These are phyloP conservation scores for Crax fasciolata DNA, from an alignment of 2,797 vertebrate species.

Conservation along the genomic window DNA sequence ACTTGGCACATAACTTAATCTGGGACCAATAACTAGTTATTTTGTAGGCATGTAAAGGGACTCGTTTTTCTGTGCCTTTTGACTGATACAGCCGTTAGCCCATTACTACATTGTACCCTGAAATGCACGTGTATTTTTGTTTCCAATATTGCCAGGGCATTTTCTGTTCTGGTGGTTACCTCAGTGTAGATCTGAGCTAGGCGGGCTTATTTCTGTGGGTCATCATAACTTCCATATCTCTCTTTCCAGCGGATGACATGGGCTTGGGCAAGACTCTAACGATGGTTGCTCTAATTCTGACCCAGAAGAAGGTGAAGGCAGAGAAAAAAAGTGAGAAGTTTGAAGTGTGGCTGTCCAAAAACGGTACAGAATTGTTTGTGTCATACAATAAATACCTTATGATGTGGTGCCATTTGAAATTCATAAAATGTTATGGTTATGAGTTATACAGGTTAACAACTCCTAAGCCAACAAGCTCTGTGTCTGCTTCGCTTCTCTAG, in stretches of 20 bases:
- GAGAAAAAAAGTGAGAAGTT: constrained; percentile 75
- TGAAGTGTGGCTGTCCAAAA: constrained; percentile 88
- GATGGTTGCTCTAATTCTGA: constrained; percentile 92
- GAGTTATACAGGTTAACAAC: not conserved
- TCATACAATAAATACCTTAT: not conserved
- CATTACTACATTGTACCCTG: not conserved
- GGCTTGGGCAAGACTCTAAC: constrained; percentile 97
- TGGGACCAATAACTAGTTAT: not conserved
- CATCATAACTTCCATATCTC: not conserved
- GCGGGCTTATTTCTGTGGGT: not conserved
- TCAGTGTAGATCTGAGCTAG: not conserved
- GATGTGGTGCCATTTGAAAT: not conserved
- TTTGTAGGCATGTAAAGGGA: not conserved
- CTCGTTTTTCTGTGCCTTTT: not conserved
- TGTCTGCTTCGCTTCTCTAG: not conserved
- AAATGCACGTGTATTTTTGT: not conserved
- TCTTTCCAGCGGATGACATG: constrained; percentile 94
- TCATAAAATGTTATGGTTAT: not conserved
- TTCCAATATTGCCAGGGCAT: not conserved
- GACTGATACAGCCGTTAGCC: not conserved
- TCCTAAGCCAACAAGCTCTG: rapidly evolving
- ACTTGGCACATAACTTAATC: not conserved
- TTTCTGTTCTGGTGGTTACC: not conserved
- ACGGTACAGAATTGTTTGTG: constrained; percentile 73
- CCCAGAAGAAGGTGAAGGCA: constrained; percentile 82